Evolutionary conservation across 2,113 vertebrate genomes (phyloP).

Genomic region (Scartelaos histophorus): DNA sequence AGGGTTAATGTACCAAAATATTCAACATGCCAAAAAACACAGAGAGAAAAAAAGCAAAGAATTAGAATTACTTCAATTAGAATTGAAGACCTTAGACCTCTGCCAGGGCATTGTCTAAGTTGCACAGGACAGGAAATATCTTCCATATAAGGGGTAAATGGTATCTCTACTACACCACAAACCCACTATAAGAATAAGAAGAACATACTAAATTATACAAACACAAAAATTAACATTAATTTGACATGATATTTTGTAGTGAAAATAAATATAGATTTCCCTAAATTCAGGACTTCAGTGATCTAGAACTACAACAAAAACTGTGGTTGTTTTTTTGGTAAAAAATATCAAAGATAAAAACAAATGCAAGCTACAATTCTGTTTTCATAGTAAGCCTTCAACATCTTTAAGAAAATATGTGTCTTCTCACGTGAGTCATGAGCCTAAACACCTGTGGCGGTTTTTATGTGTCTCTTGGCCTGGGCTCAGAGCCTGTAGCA

Average conservation of each 20-base stretch:
- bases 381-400: not conserved
- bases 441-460: slow-evolving; percentile 22
- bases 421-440: slow-evolving; percentile 34
- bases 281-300: too few species aligned
- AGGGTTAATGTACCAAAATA: not conserved
- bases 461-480: slow-evolving; percentile 1
- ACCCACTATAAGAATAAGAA: not conserved
- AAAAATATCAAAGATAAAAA: too few species aligned
- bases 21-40: not conserved
- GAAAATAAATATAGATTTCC: too few species aligned
- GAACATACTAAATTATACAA: not conserved
- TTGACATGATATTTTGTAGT: too few species aligned
- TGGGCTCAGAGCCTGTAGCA: slow-evolving; percentile 19
- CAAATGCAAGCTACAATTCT: too few species aligned
- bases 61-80: too few species aligned
- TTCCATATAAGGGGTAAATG: not conserved
- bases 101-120: not conserved
- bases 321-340: not conserved
- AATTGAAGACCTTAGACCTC: not conserved
- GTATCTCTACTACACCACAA: not conserved
- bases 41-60: not conserved
- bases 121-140: not conserved
- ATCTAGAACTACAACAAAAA: not conserved
- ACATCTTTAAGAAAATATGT: not conserved
- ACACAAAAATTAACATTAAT: too few species aligned